These are phyloP conservation scores for Protaetia brevitarsis DNA, from an alignment of 1,140 invertebrate genomes.

Conservation along the genomic window DNA sequence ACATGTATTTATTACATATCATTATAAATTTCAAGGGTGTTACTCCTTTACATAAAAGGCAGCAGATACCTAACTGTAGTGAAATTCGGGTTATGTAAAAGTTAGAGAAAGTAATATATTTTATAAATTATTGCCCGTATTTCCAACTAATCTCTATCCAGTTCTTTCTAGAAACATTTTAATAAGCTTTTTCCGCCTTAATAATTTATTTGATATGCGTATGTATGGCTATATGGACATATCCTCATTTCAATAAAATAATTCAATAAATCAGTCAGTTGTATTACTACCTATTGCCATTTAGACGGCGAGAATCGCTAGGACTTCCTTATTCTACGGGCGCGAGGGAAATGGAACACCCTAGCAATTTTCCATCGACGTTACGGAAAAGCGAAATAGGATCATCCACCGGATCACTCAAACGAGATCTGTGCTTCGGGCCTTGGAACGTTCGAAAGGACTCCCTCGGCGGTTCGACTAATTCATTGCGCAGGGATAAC, in stretches of 20 bases:
- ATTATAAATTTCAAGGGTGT: no score
- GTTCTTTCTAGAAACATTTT: no score
- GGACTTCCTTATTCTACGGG: slow-evolving; percentile 55
- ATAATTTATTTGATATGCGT: no score
- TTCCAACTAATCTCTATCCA: no score
- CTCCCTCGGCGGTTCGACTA: slow-evolving; percentile 45
- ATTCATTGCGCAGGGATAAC: slow-evolving; percentile 45
- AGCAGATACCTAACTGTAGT: no score
- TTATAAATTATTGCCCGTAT: no score
- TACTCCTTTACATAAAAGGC: no score
- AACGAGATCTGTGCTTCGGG: slow-evolving; percentile 49
- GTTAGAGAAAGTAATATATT: no score
- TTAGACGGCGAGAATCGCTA: slow-evolving; percentile 56
- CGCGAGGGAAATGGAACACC: slow-evolving; percentile 60
- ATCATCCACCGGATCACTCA: slow-evolving; percentile 57
- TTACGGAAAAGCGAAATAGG: slow-evolving; percentile 58
- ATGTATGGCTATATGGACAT: no score
- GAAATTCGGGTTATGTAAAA: no score
- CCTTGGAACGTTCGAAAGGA: slow-evolving; percentile 48
- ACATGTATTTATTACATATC: no score
- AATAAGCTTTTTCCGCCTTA: no score
- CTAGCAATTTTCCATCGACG: slow-evolving; percentile 64
- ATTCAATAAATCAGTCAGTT: slow-evolving; percentile 9
- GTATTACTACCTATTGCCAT: neutral
- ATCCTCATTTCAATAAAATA: neutral